Base-by-base conservation (phyloP, 1,140 invertebrate species). In the Olivierus martensii region DNA sequence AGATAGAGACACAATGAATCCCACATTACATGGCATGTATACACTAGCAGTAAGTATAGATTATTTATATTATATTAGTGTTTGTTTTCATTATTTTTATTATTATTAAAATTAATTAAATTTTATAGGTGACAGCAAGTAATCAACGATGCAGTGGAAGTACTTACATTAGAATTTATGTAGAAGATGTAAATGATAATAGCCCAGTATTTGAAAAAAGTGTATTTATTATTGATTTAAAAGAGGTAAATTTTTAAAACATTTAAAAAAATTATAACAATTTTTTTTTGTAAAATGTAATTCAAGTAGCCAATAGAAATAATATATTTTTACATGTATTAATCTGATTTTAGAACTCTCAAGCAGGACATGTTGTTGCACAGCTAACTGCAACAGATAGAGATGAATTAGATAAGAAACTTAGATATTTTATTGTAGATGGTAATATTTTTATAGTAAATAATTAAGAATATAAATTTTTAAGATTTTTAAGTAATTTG, bases 111-210 rank as follows among this genome's bases (percentile, higher is more conserved):
- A 6, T 28, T 28, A 4, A 28, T 28, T 4, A 28, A 28, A 28
- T 41, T 41, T 15, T 41, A 38, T 2, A 56, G 55, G 42, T 63
- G 3, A 58, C 61, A 7, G 62, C 62, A 1, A 52, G 53, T n/a
- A 63, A 63, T 53, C 48, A 54, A 18, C 38, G 57, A 15, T 64
- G 62, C 47, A 52, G 60, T 2, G 52, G 60, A n/a, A 61, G 55
- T 39, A 61, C 60, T 11, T 46, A 56, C 2, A 39, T 64, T 9
- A 57, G 57, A 41, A 62, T 64, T 41, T 49, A 57, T 34, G 55
- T 64, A 6, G 60, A 62, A 56, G 62, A 64, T 52, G 60, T 60
- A 9, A 96, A 96, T 67, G 93, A 97, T 60, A 96, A 95, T 66
- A 87, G 84, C 0, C 92, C 92, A 1, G 67, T 79, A 5, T 91